phyloP scores from a whole-genome alignment of 2,113 vertebrate genomes.

The Dipodomys spectabilis region DNA sequence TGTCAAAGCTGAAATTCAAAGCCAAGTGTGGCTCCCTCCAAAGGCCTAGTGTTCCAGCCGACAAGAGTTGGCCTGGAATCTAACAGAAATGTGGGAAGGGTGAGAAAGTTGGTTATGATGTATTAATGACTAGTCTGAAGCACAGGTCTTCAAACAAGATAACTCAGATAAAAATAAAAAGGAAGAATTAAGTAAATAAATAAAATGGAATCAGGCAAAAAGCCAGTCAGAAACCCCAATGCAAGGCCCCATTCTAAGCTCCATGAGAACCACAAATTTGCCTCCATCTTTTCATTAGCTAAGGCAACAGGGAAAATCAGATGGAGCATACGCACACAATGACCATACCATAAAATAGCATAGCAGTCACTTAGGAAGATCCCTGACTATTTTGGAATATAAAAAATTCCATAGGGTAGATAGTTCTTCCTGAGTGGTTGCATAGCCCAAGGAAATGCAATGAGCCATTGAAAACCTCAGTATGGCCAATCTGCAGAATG shows the following conservation, averaged over 20 bases:
- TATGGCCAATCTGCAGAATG: neutral
- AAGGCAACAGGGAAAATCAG: neutral
- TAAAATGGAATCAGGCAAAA: neutral
- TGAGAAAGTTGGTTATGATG: neutral
- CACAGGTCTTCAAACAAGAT: neutral
- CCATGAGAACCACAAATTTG: neutral
- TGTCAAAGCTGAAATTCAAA: conserved; percentile 6
- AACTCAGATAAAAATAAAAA: neutral
- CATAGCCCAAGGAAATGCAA: neutral
- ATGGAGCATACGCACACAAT: too few relatives aligned
- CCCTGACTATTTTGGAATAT: neutral
- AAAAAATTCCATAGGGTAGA: neutral
- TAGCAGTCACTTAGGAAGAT: neutral
- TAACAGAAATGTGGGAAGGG: neutral
- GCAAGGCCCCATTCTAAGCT: neutral
- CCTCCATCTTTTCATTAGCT: neutral
- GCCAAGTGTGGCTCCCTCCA: neutral
- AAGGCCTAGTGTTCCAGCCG: neutral
- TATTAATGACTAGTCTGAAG: neutral
- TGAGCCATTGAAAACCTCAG: neutral
- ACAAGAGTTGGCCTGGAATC: neutral
- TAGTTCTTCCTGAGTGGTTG: neutral
- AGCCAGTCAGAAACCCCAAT: neutral
- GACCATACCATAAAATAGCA: neutral
- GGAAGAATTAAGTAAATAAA: neutral